Evolutionary conservation across 2,797 vertebrate genomes (phyloP), one percentile per base, ranked within the genome.

Genomic region (Eulemur rubriventer): DNA sequence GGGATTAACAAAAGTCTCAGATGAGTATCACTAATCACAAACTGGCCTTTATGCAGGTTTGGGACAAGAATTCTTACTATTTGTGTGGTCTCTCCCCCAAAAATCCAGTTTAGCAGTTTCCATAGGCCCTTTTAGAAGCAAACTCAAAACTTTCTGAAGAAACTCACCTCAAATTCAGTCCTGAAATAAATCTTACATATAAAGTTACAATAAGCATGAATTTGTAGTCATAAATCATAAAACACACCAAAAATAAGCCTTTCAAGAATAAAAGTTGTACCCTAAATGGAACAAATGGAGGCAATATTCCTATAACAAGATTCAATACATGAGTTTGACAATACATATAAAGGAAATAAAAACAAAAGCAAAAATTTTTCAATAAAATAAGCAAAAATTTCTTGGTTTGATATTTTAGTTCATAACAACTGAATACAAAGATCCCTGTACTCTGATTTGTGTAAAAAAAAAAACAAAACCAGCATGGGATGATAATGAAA

Each of bases 301-400:
- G 12, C 2, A 43, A 67, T 41, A 90, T 55, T 82, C 35, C 14
- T 80, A 84, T 63, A 57, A 6, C 70, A 94, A 83, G 33, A 76
- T 76, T 80, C 41, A 67, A 65, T 38, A 83, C 52, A 89, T 72
- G 48, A 75, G 52, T 50, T 61, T 91, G 67, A 80, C 4, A 57
- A 94, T 35, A 50, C 22, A 26, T 88, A 63, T 69, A 18, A 93
- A 94, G 59, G 43, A 67, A 85, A 86, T 63, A 63, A 95, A 72
- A 85, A 81, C 17, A 48, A 95, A 94, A 65, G 8, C 20, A 95
- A 96, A 41, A 95, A 84, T 72, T 91, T 94, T 94, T 72, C 65
- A 26, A 79, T 80, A 85, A 93, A 67, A 75, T 80, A 94, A 72
- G 26, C 1, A 63, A 83, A 95, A 82, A 61, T 69, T 84, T 46